Percentiles rank a stretch among this genome's conserved stretches.
These are phyloP conservation scores for Phrynocephalus vlangalii DNA, from an alignment of 2,797 vertebrate genomes.

Conservation along the genomic window DNA sequence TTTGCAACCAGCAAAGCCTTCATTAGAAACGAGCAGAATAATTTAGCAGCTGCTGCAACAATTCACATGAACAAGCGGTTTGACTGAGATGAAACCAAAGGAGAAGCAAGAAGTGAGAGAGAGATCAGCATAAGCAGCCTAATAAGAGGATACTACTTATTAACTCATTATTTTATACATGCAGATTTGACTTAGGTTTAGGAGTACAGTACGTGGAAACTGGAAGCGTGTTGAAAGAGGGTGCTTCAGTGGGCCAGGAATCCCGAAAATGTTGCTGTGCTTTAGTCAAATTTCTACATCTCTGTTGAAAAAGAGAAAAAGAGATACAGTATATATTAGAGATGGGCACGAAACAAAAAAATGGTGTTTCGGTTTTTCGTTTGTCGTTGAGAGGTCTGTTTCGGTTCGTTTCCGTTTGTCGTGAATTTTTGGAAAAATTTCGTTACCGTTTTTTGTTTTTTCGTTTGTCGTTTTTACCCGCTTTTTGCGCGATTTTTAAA, in stretches of 20 bases:
- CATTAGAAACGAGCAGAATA: neutral
- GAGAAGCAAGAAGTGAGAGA: neutral
- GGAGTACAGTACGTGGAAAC: neutral
- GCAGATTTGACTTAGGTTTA: neutral
- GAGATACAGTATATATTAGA: too few relatives aligned
- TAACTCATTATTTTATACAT: too few relatives aligned
- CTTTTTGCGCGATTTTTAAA: too few relatives aligned
- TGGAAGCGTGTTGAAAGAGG: neutral
- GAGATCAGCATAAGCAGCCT: neutral
- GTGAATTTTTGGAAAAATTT: too few relatives aligned
- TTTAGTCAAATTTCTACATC: too few relatives aligned
- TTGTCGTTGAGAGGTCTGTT: too few relatives aligned
- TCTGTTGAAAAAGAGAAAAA: neutral
- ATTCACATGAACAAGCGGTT: neutral
- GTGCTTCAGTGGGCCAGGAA: neutral
- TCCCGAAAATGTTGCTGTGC: neutral
- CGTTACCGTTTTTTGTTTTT: too few relatives aligned
- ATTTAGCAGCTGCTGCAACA: neutral
- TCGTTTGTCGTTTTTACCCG: too few relatives aligned
- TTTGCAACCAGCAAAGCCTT: conserved; percentile 2
- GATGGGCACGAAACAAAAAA: too few relatives aligned
- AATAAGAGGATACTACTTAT: too few relatives aligned
- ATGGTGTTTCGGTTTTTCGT: too few relatives aligned
- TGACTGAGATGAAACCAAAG: neutral
- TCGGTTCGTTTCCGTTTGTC: too few relatives aligned